Conservation (phyloP, 2,888 invertebrate species). For the Heteromyza rotundicornis region DNA sequence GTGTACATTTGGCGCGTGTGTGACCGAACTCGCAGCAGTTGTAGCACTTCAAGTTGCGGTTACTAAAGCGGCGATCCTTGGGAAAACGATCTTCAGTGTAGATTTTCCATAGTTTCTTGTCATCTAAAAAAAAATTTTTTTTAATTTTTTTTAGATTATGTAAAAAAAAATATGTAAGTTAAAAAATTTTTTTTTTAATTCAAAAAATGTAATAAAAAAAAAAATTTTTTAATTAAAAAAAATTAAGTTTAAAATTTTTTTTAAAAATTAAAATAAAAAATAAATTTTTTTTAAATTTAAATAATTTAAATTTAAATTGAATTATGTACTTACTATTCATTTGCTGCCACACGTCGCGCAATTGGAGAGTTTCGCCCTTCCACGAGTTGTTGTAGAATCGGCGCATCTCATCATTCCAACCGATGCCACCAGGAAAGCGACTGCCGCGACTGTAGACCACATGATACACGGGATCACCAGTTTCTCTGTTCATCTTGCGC, state of each 20-base stretch:
- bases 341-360: constrained; percentile 66
- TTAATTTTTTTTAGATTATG: neutral
- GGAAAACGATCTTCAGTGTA: constrained; percentile 51
- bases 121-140: too few species aligned
- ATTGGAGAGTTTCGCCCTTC: constrained; percentile 70
- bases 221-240: neutral
- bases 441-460: constrained; percentile 33
- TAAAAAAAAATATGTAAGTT: too few species aligned
- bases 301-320: too few species aligned
- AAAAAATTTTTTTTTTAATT: neutral
- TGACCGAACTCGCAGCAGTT: constrained; percentile 73
- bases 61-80: constrained; percentile 35
- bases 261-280: neutral
- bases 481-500: constrained; percentile 10
- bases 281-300: neutral
- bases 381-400: constrained; percentile 72
- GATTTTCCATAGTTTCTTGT: constrained; percentile 51
- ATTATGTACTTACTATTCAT: constrained; percentile 69
- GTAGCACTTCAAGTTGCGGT: constrained; percentile 67
- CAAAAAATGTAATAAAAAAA: neutral
- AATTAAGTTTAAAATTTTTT: neutral
- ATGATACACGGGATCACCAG: constrained; percentile 22
- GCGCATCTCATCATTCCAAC: constrained; percentile 66
- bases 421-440: constrained; percentile 34
- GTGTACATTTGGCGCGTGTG: constrained; percentile 67